Evolutionary conservation across 2,888 invertebrate genomes (phyloP), one percentile per base, ranked within the genome.

Genomic region (Anoncus sp.): DNA sequence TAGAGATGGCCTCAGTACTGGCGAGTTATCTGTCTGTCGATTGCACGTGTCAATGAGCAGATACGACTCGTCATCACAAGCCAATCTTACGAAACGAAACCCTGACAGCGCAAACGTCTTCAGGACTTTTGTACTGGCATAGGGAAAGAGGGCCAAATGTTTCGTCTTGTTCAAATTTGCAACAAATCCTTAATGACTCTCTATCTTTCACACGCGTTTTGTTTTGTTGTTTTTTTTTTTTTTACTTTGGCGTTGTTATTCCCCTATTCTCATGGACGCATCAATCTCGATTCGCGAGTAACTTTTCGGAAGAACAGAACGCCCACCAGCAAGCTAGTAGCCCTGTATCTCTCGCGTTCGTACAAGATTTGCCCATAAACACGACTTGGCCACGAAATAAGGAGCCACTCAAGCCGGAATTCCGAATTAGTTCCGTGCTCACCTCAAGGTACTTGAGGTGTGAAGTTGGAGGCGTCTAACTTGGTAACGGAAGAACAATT

Each of bases 401-500:
- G 86, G 86, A 86, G 82, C 85, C 84, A 85, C 86, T 86, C 84
- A 83, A 82, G 85, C 83, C 83, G 82, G 86, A 86, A 87, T 87
- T 85, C 82, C 84, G 86, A 86, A 87, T 87, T 87, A 87, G 87
- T 87, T 87, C 82, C 82, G 77, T 83, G 84, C 85, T 87, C 85
- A 86, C 86, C 83, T 83, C 83, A 81, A 84, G 85, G 83, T 87
- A 87, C 87, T 87, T 85, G 87, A 87, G 87, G 87, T 87, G 87
- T 86, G 87, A 88, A 88, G 85, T 87, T 87, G 83, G 84, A 85
- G 84, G 85, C 85, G 82, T 84, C 85, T 85, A 86, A 86, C 85
- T 87, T 86, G 84, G 83, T 86, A 85, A 85, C 87, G 83, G 85
- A 87, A 86, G 87, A 87, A 87, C 87, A 87, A 87, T 87, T 88